Conservation (phyloP, 2,888 invertebrate genomes). For the Charanyca ferruginea region DNA sequence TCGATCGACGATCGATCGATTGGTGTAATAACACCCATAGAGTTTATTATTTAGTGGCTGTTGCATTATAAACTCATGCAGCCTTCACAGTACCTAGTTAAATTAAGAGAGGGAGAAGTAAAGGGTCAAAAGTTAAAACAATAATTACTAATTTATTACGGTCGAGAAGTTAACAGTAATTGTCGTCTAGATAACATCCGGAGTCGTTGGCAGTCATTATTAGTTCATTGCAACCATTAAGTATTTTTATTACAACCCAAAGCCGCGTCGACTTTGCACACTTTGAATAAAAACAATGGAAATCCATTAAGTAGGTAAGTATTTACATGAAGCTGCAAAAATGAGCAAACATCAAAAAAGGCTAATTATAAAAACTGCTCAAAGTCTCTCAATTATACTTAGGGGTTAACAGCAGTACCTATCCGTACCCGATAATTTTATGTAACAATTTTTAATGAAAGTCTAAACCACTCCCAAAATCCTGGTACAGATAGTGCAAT, state of each 20-base stretch:
- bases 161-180: slow-evolving; percentile 19
- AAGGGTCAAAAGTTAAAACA: slow-evolving; percentile 5
- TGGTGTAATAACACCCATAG: too few species aligned
- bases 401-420: too few species aligned
- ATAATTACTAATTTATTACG: slow-evolving; percentile 9
- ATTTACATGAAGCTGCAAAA: background rate
- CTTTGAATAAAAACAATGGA: slow-evolving; percentile 2
- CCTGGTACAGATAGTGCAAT: too few species aligned
- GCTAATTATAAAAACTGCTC: too few species aligned
- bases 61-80: too few species aligned
- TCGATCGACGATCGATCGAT: too few species aligned
- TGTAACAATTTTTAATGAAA: background rate
- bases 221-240: slow-evolving; percentile 36
- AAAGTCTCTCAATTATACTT: background rate
- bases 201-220: slow-evolving; percentile 22
- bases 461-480: background rate
- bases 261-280: slow-evolving; percentile 2
- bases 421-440: too few species aligned
- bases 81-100: too few species aligned
- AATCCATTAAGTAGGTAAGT: background rate
- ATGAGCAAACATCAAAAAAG: background rate
- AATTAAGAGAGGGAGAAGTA: background rate
- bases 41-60: too few species aligned
- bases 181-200: slow-evolving; percentile 23
- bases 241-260: slow-evolving; percentile 21